Evolutionary conservation across 2,113 vertebrate genomes (phyloP).

Genomic region (Arizona elegans): DNA sequence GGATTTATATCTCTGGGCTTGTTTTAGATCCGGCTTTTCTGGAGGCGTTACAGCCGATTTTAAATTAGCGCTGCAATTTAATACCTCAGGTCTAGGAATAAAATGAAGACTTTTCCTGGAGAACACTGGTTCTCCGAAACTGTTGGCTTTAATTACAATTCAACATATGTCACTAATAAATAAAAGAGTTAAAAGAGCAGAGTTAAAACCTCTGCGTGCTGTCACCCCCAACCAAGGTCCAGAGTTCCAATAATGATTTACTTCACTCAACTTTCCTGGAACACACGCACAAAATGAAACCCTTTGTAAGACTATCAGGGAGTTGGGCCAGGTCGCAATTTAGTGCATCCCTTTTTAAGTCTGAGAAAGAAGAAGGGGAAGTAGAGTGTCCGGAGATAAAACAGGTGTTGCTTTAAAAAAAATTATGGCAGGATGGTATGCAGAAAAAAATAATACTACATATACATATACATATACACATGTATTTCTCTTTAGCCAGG

Average conservation of each 20-base stretch:
- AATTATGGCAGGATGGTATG: too few species aligned
- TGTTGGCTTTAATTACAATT: neutral
- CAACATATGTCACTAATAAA: neutral
- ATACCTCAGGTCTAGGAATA: slow-evolving; percentile 32
- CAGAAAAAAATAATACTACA: too few species aligned
- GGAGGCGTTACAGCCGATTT: slow-evolving; percentile 31
- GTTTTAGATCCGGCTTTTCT: slow-evolving; percentile 22
- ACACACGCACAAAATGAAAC: neutral
- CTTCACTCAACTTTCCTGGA: neutral
- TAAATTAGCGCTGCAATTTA: neutral
- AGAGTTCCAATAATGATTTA: neutral
- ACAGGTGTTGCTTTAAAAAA: neutral
- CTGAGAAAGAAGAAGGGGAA: neutral
- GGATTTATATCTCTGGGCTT: slow-evolving; percentile 2
- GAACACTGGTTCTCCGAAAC: neutral
- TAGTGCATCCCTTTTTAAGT: neutral
- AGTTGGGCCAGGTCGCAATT: neutral
- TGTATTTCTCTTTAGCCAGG: too few species aligned
- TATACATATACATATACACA: too few species aligned
- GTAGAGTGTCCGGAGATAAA: neutral
- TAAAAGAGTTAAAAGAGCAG: neutral
- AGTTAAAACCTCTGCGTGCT: neutral
- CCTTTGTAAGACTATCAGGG: neutral
- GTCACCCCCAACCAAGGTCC: neutral
- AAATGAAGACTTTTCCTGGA: slow-evolving; percentile 32